phyloP scores from a whole-genome alignment of 2,797 vertebrate genomes.

The Cheirogaleus major region DNA sequence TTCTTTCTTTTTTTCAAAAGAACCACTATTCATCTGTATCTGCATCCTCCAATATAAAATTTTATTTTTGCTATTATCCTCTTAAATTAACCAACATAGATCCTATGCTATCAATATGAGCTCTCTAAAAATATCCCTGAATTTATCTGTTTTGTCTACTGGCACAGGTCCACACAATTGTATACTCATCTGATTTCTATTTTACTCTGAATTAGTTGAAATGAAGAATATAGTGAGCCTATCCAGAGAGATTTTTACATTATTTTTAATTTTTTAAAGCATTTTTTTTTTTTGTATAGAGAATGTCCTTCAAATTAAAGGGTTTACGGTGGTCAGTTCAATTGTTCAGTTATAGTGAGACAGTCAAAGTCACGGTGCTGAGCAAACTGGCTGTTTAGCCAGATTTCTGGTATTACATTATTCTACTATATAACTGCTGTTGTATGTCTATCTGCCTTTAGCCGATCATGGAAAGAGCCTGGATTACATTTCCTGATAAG shows the following conservation, averaged over 20 bases:
- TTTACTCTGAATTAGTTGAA: neutral
- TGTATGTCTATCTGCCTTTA: neutral
- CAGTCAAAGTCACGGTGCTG: neutral
- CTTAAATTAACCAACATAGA: neutral
- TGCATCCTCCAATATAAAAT: neutral
- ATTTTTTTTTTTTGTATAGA: neutral
- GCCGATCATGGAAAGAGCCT: neutral
- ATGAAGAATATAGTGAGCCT: neutral
- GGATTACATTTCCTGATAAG: neutral
- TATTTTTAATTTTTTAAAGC: neutral
- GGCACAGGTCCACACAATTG: neutral
- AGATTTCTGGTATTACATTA: neutral
- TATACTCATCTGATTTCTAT: neutral
- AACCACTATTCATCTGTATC: neutral
- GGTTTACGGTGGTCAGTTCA: neutral
- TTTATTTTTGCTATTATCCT: neutral
- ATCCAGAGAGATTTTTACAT: neutral
- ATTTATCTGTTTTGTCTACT: neutral
- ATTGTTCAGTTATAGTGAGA: neutral
- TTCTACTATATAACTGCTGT: neutral
- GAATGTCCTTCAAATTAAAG: neutral
- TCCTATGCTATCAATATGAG: neutral
- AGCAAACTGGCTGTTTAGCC: neutral
- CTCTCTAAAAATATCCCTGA: neutral
- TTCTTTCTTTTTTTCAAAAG: neutral